Percentiles rank a stretch among this genome's conserved stretches.
phyloP scores from a whole-genome alignment of 2,797 vertebrate species.

The Microchirus variegatus region DNA sequence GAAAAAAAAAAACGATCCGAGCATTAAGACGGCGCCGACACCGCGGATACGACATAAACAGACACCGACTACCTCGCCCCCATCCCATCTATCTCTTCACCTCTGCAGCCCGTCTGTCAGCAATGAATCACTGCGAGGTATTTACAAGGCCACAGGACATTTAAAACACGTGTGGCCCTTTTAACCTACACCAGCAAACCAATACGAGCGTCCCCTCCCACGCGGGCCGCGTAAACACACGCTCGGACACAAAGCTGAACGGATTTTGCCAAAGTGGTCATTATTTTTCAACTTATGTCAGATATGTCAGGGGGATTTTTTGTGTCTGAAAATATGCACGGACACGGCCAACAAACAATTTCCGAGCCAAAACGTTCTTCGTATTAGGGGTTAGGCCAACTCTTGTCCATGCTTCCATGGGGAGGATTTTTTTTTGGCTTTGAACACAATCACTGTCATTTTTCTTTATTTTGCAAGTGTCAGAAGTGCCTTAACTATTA shows the following conservation, averaged over 20 bases:
- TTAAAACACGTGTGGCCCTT: conserved; percentile 73
- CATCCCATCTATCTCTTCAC: conserved; percentile 26
- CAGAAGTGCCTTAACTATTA: conserved; percentile 1
- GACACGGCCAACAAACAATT: conserved; percentile 50
- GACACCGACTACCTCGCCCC: conserved; percentile 7
- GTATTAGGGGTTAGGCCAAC: conserved; percentile 31
- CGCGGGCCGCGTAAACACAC: conserved; percentile 30
- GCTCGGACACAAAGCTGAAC: not conserved
- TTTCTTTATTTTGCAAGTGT: conserved; percentile 6
- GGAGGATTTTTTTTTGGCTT: conserved; percentile 31
- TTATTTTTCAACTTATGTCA: conserved; percentile 16
- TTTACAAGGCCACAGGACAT: conserved; percentile 77
- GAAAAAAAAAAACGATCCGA: no score
- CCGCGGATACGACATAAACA: conserved; percentile 26
- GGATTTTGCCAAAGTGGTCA: not conserved
- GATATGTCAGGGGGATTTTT: conserved; percentile 40
- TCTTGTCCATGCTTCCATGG: conserved; percentile 3
- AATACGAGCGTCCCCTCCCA: conserved; percentile 26
- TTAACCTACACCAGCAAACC: conserved; percentile 56
- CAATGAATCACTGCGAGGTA: conserved; percentile 73
- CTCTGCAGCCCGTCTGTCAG: conserved; percentile 62
- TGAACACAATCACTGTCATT: conserved; percentile 9
- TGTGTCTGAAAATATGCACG: conserved; percentile 53
- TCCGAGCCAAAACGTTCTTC: conserved; percentile 32
- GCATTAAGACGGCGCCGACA: no score